A percentile compares a stretch with the other conserved stretches of the same genome.
Evolutionary conservation across 2,888 invertebrate species (phyloP).

Genomic region (Melanostoma mellinum): DNA sequence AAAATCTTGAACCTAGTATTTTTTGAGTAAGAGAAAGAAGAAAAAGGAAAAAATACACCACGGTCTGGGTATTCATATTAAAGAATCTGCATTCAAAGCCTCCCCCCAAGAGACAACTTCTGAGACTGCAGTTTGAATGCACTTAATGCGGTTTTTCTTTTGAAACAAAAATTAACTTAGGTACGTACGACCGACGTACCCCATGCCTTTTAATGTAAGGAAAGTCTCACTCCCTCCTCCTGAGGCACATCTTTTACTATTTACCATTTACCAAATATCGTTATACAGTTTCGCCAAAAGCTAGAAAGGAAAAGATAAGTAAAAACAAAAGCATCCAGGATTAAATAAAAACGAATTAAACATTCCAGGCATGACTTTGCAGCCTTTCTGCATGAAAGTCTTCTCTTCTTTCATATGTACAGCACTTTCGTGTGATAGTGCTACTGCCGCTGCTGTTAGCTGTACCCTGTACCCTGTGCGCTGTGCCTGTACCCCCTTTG

Average conservation of each 20-base stretch:
- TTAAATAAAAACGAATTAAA: slow-evolving; percentile 67
- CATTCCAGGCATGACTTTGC: slow-evolving; percentile 63
- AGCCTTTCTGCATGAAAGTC: slow-evolving; percentile 57
- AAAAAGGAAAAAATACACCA: too few relatives aligned
- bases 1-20: not conserved
- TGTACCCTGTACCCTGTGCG: slow-evolving; percentile 23
- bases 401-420: slow-evolving; percentile 38
- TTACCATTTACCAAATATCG: slow-evolving; percentile 50
- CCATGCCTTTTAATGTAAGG: too few relatives aligned
- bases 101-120: slow-evolving; percentile 32
- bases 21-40: too few relatives aligned
- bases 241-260: slow-evolving; percentile 44
- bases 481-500: slow-evolving; percentile 26
- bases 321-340: slow-evolving; percentile 40
- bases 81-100: slow-evolving; percentile 10
- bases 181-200: not conserved
- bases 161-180: slow-evolving; percentile 20
- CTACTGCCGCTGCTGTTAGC: slow-evolving; percentile 30
- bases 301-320: not conserved
- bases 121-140: slow-evolving; percentile 54
- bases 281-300: slow-evolving; percentile 29
- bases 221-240: not conserved
- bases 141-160: slow-evolving; percentile 53
- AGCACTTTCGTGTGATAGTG: not conserved
- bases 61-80: slow-evolving; percentile 55